Conservation (phyloP, 2,113 vertebrate genomes). For the Mohoua ochrocephala region DNA sequence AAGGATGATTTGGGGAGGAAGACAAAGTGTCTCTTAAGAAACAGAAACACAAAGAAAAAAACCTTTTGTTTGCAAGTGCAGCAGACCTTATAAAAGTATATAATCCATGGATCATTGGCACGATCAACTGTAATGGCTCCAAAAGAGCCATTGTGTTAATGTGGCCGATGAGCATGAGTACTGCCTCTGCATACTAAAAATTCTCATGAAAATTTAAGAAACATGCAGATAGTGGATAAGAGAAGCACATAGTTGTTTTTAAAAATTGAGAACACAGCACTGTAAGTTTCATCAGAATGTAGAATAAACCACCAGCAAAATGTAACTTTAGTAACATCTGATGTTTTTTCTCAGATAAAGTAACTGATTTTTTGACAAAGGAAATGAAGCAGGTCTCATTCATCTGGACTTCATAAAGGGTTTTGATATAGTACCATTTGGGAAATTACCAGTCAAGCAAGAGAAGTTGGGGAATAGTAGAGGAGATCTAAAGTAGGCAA, state of each 20-base stretch:
- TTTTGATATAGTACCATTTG: constrained; percentile 45
- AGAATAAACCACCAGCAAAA: constrained; percentile 33
- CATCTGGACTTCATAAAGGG: constrained; percentile 20
- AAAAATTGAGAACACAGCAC: not conserved
- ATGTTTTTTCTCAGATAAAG: not conserved
- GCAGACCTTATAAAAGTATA: constrained; percentile 67
- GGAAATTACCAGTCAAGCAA: constrained; percentile 39
- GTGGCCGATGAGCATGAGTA: constrained; percentile 45
- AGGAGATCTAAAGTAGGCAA: constrained; percentile 21
- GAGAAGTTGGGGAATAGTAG: not conserved
- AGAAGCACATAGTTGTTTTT: constrained; percentile 5
- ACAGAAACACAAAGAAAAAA: constrained; percentile 60
- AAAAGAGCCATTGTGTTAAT: constrained; percentile 72
- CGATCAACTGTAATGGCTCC: constrained; percentile 61
- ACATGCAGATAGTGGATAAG: constrained; percentile 20
- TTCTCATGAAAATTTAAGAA: constrained; percentile 62
- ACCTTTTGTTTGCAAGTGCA: constrained; percentile 68
- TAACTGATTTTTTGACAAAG: constrained; percentile 19
- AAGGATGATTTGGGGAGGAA: not conserved
- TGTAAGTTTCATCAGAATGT: constrained; percentile 10
- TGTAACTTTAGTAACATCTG: not conserved
- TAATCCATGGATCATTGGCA: constrained; percentile 70
- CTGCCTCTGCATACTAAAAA: constrained; percentile 64
- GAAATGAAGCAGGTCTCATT: constrained; percentile 25
- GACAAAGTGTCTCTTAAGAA: constrained; percentile 36